A percentile compares a stretch with the other conserved stretches of the same genome.
Conservation (phyloP, 2,113 vertebrate genomes). For the Ageneiosus marmoratus region DNA sequence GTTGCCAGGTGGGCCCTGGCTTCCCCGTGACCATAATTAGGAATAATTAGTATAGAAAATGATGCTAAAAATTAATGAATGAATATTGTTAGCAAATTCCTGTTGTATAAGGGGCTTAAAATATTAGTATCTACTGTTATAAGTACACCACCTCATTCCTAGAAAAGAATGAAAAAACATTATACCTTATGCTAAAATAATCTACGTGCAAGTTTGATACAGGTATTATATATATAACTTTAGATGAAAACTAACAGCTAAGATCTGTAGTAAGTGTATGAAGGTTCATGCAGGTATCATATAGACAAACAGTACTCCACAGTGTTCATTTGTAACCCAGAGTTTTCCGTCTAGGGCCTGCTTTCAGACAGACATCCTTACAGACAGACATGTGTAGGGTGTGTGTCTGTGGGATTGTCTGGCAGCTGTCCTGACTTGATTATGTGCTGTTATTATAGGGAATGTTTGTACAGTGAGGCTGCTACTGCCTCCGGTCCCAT, state of each 20-base stretch:
- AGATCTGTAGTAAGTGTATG: not conserved
- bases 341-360: constrained; percentile 9
- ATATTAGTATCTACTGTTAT: no score
- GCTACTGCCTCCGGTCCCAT: constrained; percentile 7
- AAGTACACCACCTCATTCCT: no score
- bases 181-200: no score
- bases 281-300: not conserved
- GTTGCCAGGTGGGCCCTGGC: no score
- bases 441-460: constrained; percentile 43
- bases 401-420: constrained; percentile 28
- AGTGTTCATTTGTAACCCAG: constrained; percentile 12
- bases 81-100: no score
- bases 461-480: constrained; percentile 43
- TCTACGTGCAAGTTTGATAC: no score
- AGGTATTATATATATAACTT: not conserved
- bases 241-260: not conserved
- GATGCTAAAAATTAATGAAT: no score
- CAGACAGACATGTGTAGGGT: constrained; percentile 23
- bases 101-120: no score
- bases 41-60: no score
- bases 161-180: no score
- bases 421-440: constrained; percentile 36
- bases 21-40: no score
- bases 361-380: constrained; percentile 8
- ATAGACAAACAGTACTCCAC: constrained; percentile 8